Base-by-base conservation (phyloP, 2,797 vertebrate species). In the Novumbra hubbsi region DNA sequence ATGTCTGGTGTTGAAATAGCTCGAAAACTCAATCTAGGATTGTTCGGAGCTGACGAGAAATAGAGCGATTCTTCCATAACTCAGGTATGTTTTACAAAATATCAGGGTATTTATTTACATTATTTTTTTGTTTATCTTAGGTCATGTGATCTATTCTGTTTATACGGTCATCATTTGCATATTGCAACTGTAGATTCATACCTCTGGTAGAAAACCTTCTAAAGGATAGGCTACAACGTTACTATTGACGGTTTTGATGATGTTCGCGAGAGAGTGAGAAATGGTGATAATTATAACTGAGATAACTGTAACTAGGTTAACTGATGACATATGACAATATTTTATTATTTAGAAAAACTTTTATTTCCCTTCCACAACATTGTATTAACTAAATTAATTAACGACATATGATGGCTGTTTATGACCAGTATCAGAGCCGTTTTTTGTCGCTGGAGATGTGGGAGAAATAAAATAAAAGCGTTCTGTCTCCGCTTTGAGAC, bases 71-170 rank as follows among this genome's bases (percentile, higher is more conserved):
- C 19, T 17, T 5, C 62, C 28, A 32, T 45, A 16, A 50, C 48
- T 41, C 72, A 79, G 83, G 85, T 84, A 62, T 68, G 83, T 83
- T 73, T 32, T 63, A 60, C 12, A 60, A 60, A 4, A 21, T 60
- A 24, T 21, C 7, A 60, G 21, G 3, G 24, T 12, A 60, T 9
- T 11, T 45, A 11, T 24, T 60, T 19, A 60, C 55, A 60, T 24
- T 27, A 1, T 60, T 24, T 60, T 4, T 24, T 24, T 11, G 24
- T 12, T 60, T 24, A 27, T 60, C 9, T 9, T 24, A 57, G 55
- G 17, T 57, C n/a, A 24, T 60, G 55, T 60, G 55, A 14, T 60
- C 11, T 60, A 60, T 60, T 60, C 24, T 27, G 55, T 60, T 24
- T 24, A 24, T 27, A 60, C 11, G 55, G 55, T 24, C 21, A 24